Conservation (phyloP, 2,113 vertebrate genomes). For the Spheniscus mendiculus region DNA sequence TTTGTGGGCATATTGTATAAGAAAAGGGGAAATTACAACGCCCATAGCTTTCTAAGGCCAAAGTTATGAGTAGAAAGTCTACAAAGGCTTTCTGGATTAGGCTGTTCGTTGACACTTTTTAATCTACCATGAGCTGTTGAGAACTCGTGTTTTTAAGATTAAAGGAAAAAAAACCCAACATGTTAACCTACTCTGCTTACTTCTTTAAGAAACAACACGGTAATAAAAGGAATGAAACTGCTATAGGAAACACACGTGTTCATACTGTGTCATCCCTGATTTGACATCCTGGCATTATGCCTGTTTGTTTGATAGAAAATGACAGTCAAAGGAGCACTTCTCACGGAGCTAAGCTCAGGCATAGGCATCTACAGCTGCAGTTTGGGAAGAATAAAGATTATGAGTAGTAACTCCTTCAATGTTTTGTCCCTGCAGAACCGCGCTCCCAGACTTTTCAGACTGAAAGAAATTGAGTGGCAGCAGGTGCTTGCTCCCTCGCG, state of each 20-base stretch:
- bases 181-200: background rate
- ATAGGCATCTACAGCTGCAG: rapidly evolving
- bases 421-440: background rate
- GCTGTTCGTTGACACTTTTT: background rate
- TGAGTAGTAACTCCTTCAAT: background rate
- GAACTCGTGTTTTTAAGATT: background rate
- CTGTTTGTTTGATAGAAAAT: background rate
- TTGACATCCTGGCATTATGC: background rate
- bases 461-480: background rate
- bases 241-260: background rate
- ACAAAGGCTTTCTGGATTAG: background rate
- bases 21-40: background rate
- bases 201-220: background rate
- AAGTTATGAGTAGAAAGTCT: background rate
- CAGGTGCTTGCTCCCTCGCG: background rate
- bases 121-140: background rate
- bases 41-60: background rate
- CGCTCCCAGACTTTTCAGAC: background rate
- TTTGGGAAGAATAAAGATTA: background rate
- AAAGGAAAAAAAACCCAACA: background rate
- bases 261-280: background rate
- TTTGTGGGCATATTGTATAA: background rate
- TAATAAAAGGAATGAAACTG: background rate
- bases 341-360: background rate
- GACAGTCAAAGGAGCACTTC: background rate